Evolutionary conservation across 92 coral and sea anemone genomes (phyloP).

Genomic region (Porites cylindrica): DNA sequence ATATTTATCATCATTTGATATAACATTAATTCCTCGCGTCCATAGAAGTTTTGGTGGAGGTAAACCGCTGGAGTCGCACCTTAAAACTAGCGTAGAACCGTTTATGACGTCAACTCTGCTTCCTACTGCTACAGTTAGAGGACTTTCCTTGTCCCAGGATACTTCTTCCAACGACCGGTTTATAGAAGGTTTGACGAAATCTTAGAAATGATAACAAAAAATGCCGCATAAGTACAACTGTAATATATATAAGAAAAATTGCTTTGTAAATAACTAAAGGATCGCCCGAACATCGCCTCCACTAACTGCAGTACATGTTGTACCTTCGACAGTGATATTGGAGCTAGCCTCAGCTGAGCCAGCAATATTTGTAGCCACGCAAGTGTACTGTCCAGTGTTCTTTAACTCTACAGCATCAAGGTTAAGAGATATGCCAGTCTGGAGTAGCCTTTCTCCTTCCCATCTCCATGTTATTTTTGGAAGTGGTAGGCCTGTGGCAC

Average conservation of each 20-base stretch:
- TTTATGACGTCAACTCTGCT: constrained; percentile 65
- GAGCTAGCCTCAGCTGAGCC: constrained; percentile 67
- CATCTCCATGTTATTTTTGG: constrained; percentile 64
- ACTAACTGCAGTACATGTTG: neutral
- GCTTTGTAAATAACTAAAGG: neutral
- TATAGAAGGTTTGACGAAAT: constrained; percentile 65
- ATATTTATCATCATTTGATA: constrained; percentile 26
- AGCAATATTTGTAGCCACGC: constrained; percentile 71
- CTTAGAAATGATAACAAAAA: constrained; percentile 25
- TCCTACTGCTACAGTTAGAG: constrained; percentile 68
- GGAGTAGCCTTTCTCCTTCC: constrained; percentile 45
- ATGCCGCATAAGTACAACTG: neutral
- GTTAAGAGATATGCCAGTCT: constrained; percentile 33
- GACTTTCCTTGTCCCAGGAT: constrained; percentile 43
- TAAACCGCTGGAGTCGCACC: constrained; percentile 73
- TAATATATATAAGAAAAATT: neutral
- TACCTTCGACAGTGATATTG: constrained; percentile 51
- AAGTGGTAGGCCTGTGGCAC: constrained; percentile 63
- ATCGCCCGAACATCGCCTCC: too few relatives aligned
- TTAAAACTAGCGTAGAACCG: constrained; percentile 69
- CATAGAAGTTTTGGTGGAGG: constrained; percentile 77
- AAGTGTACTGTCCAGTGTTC: constrained; percentile 60
- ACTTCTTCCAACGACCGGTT: constrained; percentile 37
- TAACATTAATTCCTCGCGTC: constrained; percentile 61
- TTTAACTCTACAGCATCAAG: constrained; percentile 28